Base-by-base conservation (phyloP, 2,113 vertebrate genomes). In the Entelurus aequoreus region DNA sequence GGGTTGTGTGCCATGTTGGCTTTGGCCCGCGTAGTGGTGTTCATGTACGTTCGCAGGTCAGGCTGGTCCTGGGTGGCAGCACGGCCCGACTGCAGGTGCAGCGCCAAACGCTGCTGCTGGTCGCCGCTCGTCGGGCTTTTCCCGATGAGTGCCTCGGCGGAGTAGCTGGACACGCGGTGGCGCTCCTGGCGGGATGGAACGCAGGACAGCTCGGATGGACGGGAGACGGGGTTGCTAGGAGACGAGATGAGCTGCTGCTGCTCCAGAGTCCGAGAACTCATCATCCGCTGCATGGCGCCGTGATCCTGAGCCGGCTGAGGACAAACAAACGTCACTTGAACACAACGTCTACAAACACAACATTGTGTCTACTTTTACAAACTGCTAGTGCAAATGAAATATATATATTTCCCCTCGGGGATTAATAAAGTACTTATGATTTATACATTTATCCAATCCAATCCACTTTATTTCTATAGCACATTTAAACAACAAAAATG, bases 121-220 rank as follows among this genome's bases (percentile, higher is more conserved):
- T 94, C 95, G 0, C 91, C 92, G 62, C 91, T 95, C 11, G 92
- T 94, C n/a, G 94, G 87, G 0, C 92, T 91, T 76, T 98, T 99
- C 37, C 96, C 94, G 37, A 99, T 98, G 28, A 99, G 95, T 0
- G 97, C 95, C 71, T 99, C 97, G 0, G 97, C 97, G 28, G 97
- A 99, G 77, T 99, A 99, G 86, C 92, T 98, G 64, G 96, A 98
- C 67, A 98, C 93, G 15, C 97, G 88, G 14, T 98, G 96, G 48
- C 97, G 93, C 55, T 99, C 97, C 65, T 97, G 94, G 11, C 97
- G 92, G 1, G 96, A 95, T 0, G 96, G 90, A 8, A 92, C 80
- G 38, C 95, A 98, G 0, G 89, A 79, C 88, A 96, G 91, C 37
- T 99, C 95, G 9, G 96, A 93, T 0, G 94, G 84, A 11, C 93